A percentile compares a stretch with the other conserved stretches of the same genome.
phyloP scores from a whole-genome alignment of 1,140 invertebrate species.

The Cydia strobilella region DNA sequence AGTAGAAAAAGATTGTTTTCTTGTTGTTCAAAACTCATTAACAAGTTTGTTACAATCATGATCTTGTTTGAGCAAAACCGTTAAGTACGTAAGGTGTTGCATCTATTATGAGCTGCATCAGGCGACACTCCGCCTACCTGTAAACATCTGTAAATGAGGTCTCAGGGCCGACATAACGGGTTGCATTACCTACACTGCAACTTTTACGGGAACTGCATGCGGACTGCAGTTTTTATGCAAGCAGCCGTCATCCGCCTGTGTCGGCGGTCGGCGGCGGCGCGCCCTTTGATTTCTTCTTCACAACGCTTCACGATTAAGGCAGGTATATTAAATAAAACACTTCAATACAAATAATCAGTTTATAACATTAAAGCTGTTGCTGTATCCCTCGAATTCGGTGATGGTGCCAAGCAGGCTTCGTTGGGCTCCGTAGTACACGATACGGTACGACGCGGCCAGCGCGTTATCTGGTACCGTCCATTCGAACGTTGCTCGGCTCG shows the following conservation, averaged over 20 bases:
- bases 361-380: slow-evolving; percentile 44
- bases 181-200: no score
- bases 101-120: no score
- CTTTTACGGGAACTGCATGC: no score
- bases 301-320: no score
- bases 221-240: no score
- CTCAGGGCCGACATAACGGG: no score
- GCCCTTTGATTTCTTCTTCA: no score
- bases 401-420: slow-evolving; percentile 44
- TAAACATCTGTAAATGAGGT: no score
- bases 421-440: slow-evolving; percentile 55
- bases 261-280: no score
- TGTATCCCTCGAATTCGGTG: slow-evolving; percentile 47
- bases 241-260: no score
- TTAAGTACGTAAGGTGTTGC: no score
- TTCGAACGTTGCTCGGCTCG: slow-evolving; percentile 51
- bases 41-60: background rate
- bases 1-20: background rate
- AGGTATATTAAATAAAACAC: background rate
- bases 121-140: no score
- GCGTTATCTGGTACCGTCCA: slow-evolving; percentile 52
- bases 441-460: slow-evolving; percentile 42
- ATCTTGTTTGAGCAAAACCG: background rate
- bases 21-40: background rate
- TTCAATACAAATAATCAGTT: background rate